Evolutionary conservation across 2,113 vertebrate species (phyloP), one percentile per base, ranked within the genome.

Genomic region (Taxidea taxus): DNA sequence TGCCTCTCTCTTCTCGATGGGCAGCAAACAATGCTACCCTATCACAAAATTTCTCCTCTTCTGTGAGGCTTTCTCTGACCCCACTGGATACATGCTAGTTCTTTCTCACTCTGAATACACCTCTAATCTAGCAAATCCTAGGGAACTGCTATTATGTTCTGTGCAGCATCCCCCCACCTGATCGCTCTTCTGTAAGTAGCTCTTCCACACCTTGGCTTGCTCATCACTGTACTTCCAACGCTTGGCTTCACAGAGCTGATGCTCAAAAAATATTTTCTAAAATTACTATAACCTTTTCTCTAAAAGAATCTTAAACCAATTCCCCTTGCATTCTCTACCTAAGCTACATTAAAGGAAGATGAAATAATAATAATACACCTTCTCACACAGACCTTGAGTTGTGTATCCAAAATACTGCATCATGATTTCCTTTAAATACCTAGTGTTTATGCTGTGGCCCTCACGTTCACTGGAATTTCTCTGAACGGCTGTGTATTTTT

Each of bases 401-500:
- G 85, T 95, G 81, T 72, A 96, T 96, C 95, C 90, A 87, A 97
- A 97, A 95, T 23, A 96, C 95, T 96, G 97, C 98, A 97, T 81
- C 85, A 94, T 80, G 91, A 93, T 95, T 98, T 91, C 21, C 85
- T 62, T 88, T 97, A 95, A 98, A 98, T 98, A 99, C 99, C 99
- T 99, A 98, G 98, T 98, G 97, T 98, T 99, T 47, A 99, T 98
- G 96, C 98, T 97, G 97, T 99, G 99, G 80, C 99, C 98, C 97
- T 99, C 99, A 95, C 99, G 97, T 54, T 99, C 99, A 96, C 95
- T 98, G 92, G 99, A 98, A 97, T 98, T 99, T 97, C 99, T 99
- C 98, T 99, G 99, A 98, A 99, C 99, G 95, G 99, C 99, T 34
- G 99, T 99, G 68, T 99, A 99, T 98, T 99, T 99, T 97, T 99